phyloP scores from a whole-genome alignment of 2,888 invertebrate species.

The Branchipolynoe longqiensis region DNA sequence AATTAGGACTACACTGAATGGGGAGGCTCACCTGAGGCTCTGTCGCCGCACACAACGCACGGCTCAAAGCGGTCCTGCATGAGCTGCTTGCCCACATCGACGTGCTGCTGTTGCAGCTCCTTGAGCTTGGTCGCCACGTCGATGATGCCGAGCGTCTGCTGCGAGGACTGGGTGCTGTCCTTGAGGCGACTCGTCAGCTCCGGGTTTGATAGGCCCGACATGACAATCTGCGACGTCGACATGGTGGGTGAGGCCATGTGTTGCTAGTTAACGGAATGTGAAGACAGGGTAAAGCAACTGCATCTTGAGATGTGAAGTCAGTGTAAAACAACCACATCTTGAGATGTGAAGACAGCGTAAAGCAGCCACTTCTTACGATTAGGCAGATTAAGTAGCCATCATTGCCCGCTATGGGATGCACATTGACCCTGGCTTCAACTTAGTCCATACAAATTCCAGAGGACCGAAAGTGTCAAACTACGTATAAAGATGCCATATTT shows the following conservation, averaged over 20 bases:
- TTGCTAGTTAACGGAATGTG: neutral
- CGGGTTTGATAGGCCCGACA: constrained; percentile 68
- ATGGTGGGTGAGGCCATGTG: constrained; percentile 3
- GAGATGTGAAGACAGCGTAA: too few species aligned
- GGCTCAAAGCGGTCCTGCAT: constrained; percentile 85
- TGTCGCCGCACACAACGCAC: constrained; percentile 97
- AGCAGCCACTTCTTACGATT: too few species aligned
- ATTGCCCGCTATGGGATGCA: too few species aligned
- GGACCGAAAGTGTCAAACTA: too few species aligned
- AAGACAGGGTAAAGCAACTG: neutral
- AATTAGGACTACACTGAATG: neutral
- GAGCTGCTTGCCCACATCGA: constrained; percentile 69
- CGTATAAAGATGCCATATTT: too few species aligned
- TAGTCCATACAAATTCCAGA: too few species aligned
- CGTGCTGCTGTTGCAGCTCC: constrained; percentile 67
- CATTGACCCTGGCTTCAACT: too few species aligned
- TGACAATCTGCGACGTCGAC: constrained; percentile 57
- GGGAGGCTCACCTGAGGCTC: constrained; percentile 90
- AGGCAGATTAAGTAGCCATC: too few species aligned
- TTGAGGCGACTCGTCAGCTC: constrained; percentile 73
- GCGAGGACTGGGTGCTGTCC: constrained; percentile 66
- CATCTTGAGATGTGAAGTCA: too few species aligned
- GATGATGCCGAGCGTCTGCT: constrained; percentile 60
- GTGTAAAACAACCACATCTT: too few species aligned
- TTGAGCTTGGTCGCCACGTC: constrained; percentile 76